Evolutionary conservation across 2,888 invertebrate species (phyloP).

Genomic region (Creontiades dilutus): DNA sequence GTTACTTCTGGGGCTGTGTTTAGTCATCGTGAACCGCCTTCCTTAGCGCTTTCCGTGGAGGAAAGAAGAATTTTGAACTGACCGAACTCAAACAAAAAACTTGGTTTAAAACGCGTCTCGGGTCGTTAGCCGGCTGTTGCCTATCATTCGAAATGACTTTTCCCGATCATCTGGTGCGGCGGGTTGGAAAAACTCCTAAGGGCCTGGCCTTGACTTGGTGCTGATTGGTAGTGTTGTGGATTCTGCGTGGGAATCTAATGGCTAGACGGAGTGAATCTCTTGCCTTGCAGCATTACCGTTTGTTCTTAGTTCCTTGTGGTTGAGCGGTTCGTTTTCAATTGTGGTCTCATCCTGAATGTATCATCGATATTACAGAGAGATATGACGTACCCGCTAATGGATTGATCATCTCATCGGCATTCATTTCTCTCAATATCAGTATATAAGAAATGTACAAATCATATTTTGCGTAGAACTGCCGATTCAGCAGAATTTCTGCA

Average conservation of each 20-base stretch:
- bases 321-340: not conserved
- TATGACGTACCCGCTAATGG: too few relatives aligned
- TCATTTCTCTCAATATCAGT: too few relatives aligned
- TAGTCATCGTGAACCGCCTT: slow-evolving; percentile 32
- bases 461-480: too few relatives aligned
- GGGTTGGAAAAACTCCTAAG: slow-evolving; percentile 41
- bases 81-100: slow-evolving; percentile 43
- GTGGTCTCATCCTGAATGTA: too few relatives aligned
- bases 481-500: too few relatives aligned
- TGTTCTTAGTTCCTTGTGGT: not conserved
- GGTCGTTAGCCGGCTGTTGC: slow-evolving; percentile 34
- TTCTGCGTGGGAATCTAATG: slow-evolving; percentile 50
- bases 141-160: slow-evolving; percentile 47
- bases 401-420: too few relatives aligned
- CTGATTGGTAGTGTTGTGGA: not conserved
- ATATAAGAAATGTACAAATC: too few relatives aligned
- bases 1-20: slow-evolving; percentile 1
- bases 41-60: slow-evolving; percentile 2
- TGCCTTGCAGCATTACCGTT: not conserved
- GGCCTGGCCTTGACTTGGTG: slow-evolving; percentile 31
- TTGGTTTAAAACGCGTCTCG: slow-evolving; percentile 12
- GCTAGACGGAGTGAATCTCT: not conserved
- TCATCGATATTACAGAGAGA: too few relatives aligned
- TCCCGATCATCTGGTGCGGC: slow-evolving; percentile 51
- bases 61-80: slow-evolving; percentile 21